Percentiles rank a stretch among this genome's conserved stretches.
These are phyloP conservation scores for Drosophila paulistorum DNA, from an alignment of 1,140 invertebrate species.

Conservation along the genomic window DNA sequence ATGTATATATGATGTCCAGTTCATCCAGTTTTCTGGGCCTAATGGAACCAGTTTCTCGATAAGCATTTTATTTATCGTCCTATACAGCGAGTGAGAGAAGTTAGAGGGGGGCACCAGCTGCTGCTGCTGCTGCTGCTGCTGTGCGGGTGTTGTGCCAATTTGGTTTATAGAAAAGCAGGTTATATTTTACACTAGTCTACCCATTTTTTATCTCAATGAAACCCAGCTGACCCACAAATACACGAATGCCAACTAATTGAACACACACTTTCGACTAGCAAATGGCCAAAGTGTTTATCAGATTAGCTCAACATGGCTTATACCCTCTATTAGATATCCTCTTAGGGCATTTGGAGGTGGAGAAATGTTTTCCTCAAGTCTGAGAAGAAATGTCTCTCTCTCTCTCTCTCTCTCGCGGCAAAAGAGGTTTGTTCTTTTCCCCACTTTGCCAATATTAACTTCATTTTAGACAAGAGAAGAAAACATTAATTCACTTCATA, in stretches of 20 bases:
- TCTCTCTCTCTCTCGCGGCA: no score
- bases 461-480: no score
- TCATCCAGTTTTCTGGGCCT: conserved; percentile 32
- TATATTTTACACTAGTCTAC: conserved; percentile 14
- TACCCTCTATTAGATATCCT: no score
- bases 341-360: no score
- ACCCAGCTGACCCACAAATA: background rate
- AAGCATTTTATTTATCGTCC: conserved; percentile 73
- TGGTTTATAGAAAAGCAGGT: conserved; percentile 24
- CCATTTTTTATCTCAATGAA: conserved; percentile 4
- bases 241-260: background rate
- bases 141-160: conserved; percentile 65
- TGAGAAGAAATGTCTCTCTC: no score
- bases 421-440: no score
- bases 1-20: conserved; percentile 43
- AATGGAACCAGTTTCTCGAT: conserved; percentile 78
- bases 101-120: background rate
- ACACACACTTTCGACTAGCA: background rate
- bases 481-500: no score
- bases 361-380: no score
- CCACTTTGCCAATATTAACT: no score
- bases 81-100: conserved; percentile 16
- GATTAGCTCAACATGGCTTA: no score
- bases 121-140: background rate
- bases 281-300: no score